A percentile compares a stretch with the other conserved stretches of the same genome.
Conservation (phyloP, 1,140 invertebrate species). For the Drosophila sulfurigaster region DNA sequence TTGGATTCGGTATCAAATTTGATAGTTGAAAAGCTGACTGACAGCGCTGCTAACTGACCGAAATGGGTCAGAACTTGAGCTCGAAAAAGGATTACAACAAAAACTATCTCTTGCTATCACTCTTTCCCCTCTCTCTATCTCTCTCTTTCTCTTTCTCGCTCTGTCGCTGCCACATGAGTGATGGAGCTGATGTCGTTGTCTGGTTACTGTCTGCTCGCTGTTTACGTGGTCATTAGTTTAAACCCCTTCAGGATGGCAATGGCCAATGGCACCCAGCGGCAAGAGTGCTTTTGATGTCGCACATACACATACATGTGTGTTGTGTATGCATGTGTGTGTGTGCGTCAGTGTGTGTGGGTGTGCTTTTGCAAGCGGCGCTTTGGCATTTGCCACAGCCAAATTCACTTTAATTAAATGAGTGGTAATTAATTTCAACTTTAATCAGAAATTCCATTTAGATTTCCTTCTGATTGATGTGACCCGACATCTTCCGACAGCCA, state of each 20-base stretch:
- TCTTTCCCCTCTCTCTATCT: neutral
- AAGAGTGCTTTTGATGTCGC: conserved; percentile 64
- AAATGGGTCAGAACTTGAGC: conserved; percentile 65
- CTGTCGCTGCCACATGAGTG: conserved; percentile 57
- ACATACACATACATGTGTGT: conserved; percentile 21
- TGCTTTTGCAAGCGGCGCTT: conserved; percentile 31
- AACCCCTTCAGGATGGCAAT: conserved; percentile 71
- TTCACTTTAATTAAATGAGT: conserved; percentile 83
- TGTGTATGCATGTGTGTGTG: conserved; percentile 17
- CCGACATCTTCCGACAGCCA: conserved; percentile 68
- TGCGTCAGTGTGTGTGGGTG: conserved; percentile 27
- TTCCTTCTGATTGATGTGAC: conserved; percentile 79
- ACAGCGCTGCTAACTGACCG: conserved; percentile 58
- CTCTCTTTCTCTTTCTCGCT: neutral
- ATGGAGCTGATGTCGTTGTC: conserved; percentile 77
- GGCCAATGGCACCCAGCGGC: conserved; percentile 31
- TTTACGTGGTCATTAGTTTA: conserved; percentile 79
- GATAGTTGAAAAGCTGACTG: conserved; percentile 80
- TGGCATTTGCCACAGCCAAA: conserved; percentile 59
- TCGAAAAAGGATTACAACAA: conserved; percentile 37
- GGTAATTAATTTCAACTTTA: conserved; percentile 84
- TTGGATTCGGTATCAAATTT: conserved; percentile 72
- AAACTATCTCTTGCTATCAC: conserved; percentile 20
- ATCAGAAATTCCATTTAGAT: conserved; percentile 84
- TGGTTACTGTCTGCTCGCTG: conserved; percentile 79